A percentile compares a stretch with the other conserved stretches of the same genome.
Evolutionary conservation across 2,888 invertebrate species (phyloP).

Genomic region (Helleia helle): DNA sequence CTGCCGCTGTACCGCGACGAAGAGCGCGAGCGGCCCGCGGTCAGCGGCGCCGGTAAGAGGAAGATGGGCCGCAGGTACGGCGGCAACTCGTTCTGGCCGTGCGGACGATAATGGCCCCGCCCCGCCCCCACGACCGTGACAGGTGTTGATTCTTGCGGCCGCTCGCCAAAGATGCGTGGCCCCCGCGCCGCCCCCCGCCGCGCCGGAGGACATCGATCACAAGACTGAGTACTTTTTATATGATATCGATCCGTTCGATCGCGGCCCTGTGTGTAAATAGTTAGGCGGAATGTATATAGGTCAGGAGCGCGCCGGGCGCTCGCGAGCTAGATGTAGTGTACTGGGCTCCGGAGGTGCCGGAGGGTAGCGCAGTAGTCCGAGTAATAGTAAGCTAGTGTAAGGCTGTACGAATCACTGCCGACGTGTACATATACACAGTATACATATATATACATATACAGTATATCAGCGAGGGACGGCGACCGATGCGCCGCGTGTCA

Average conservation of each 20-base stretch:
- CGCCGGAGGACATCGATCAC: not conserved
- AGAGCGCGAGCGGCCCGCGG: slow-evolving; percentile 25
- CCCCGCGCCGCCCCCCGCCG: not conserved
- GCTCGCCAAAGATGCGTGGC: too few species aligned
- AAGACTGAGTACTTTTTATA: not conserved
- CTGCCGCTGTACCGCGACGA: slow-evolving; percentile 23
- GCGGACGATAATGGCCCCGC: slow-evolving; percentile 45
- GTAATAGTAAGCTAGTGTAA: not conserved
- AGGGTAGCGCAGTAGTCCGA: not conserved
- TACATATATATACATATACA: too few species aligned
- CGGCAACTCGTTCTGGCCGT: slow-evolving; percentile 60
- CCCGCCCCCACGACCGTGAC: not conserved
- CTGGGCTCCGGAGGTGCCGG: too few species aligned
- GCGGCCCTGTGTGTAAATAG: not conserved
- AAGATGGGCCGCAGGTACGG: slow-evolving; percentile 57
- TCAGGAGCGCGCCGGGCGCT: too few species aligned
- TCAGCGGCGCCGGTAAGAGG: slow-evolving; percentile 58
- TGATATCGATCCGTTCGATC: not conserved
- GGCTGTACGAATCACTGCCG: not conserved
- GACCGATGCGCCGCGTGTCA: slow-evolving; percentile 20
- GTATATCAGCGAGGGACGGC: not conserved
- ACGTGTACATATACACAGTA: too few species aligned
- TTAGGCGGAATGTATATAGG: too few species aligned
- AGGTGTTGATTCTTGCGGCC: too few species aligned
- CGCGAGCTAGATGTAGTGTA: too few species aligned